A percentile compares a stretch with the other conserved stretches of the same genome.
These are phyloP conservation scores for Diarsia dahlii DNA, from an alignment of 2,888 invertebrate genomes.

Conservation along the genomic window DNA sequence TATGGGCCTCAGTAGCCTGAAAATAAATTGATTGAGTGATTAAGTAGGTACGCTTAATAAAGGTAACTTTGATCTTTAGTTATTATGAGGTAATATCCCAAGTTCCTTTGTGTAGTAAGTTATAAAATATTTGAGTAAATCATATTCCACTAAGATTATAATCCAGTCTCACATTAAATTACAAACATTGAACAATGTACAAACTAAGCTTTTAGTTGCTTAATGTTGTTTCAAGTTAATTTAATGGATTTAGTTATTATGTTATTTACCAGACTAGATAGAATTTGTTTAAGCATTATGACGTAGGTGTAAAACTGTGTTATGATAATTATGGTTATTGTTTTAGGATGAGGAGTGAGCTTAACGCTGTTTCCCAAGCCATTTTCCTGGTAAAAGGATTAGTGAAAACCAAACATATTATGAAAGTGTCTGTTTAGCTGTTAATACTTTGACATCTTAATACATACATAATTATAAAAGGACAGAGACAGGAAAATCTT, in stretches of 20 bases:
- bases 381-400: too few relatives aligned
- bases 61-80: neutral
- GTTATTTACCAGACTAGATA: neutral
- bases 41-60: neutral
- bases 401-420: neutral
- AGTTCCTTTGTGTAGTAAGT: neutral
- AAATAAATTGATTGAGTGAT: too few relatives aligned
- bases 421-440: neutral
- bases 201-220: conserved; percentile 14
- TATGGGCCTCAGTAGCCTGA: too few relatives aligned
- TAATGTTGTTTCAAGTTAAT: conserved; percentile 37
- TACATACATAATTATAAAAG: neutral
- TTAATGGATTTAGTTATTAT: conserved; percentile 39
- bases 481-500: neutral
- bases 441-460: neutral
- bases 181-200: conserved; percentile 18
- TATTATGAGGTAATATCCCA: neutral
- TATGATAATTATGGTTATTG: neutral
- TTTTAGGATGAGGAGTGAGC: neutral
- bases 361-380: neutral
- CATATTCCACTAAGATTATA: conserved; percentile 13
- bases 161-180: conserved; percentile 2
- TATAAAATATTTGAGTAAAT: conserved; percentile 30
- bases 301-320: neutral
- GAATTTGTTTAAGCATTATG: conserved; percentile 2